Evolutionary conservation across 2,113 vertebrate species (phyloP).

Genomic region (Pseudopipra pipra): DNA sequence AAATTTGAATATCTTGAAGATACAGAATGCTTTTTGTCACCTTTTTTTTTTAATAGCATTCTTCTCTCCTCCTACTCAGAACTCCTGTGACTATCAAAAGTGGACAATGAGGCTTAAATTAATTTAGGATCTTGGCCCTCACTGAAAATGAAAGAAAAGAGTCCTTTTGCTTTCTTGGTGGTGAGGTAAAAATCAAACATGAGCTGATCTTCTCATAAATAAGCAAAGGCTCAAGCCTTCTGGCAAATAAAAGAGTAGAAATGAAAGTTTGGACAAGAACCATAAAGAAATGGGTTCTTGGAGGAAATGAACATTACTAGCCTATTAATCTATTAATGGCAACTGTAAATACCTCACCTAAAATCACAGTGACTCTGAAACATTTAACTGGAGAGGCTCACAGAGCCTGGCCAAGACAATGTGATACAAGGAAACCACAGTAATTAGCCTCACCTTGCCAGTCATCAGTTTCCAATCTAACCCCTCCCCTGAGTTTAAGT

Average conservation of each 20-base stretch:
- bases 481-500: conserved; percentile 1
- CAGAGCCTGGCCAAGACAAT: background rate
- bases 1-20: conserved; percentile 23
- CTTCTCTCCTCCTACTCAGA: background rate
- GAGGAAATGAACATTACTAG: background rate
- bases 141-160: background rate
- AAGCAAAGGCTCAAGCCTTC: background rate
- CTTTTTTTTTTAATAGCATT: background rate
- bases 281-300: background rate
- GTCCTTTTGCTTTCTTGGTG: background rate
- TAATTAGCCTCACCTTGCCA: conserved; percentile 13
- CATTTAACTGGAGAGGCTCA: background rate
- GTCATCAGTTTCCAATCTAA: background rate
- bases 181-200: background rate
- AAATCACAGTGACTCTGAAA: conserved; percentile 8
- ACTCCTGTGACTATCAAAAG: background rate
- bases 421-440: background rate
- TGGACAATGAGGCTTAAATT: background rate
- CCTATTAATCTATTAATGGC: conserved; percentile 1
- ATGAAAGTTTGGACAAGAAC: background rate
- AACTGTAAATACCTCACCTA: conserved; percentile 14
- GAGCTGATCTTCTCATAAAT: background rate
- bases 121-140: background rate
- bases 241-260: background rate
- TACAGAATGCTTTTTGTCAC: background rate